These are phyloP conservation scores for Plodia interpunctella DNA, from an alignment of 1,140 invertebrate species.

Conservation along the genomic window DNA sequence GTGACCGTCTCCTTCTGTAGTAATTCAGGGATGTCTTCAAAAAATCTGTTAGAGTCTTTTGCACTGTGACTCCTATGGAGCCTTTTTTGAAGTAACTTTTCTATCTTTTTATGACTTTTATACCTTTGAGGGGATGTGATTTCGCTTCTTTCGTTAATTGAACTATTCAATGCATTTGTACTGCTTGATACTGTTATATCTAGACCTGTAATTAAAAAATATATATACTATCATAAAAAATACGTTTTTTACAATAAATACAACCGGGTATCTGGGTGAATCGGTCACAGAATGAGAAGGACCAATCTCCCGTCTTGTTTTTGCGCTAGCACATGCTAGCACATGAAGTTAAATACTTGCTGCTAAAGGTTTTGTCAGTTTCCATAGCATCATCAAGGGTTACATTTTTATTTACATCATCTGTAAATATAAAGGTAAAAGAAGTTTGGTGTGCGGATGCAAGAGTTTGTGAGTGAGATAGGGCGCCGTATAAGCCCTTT, in stretches of 20 bases:
- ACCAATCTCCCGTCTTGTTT: no score
- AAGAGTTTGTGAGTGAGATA: no score
- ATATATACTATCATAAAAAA: neutral
- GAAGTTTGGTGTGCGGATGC: neutral
- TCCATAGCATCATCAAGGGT: neutral
- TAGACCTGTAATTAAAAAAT: neutral
- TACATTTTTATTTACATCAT: neutral
- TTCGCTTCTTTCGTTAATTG: neutral
- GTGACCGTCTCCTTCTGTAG: conserved; percentile 36
- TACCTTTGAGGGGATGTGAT: conserved; percentile 1
- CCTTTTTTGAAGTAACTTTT: conserved; percentile 35
- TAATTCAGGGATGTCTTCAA: conserved; percentile 43
- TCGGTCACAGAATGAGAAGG: no score
- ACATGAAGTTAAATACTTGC: neutral
- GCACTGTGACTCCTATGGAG: conserved; percentile 19
- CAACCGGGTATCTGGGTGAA: no score
- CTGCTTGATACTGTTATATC: neutral
- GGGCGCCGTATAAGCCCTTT: no score
- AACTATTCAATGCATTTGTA: neutral
- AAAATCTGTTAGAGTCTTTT: conserved; percentile 28
- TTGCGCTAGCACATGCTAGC: no score
- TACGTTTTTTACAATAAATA: no score
- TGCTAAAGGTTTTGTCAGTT: neutral
- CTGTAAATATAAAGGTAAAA: neutral
- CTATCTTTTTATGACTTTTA: conserved; percentile 25